phyloP scores from a whole-genome alignment of 2,888 invertebrate species.

The Lasioglossum leucozonium region DNA sequence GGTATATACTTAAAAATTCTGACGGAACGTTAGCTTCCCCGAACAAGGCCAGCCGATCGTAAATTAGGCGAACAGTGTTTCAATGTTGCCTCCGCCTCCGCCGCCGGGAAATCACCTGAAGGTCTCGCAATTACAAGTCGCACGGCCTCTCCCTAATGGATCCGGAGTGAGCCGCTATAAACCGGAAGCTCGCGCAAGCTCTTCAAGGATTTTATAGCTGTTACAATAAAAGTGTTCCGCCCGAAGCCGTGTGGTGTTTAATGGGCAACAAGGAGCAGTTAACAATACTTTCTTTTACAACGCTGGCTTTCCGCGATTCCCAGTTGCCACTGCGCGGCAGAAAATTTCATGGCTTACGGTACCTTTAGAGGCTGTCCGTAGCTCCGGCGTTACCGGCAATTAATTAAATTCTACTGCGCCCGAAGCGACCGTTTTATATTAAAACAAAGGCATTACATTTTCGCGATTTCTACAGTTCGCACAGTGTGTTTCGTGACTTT shows the following conservation, averaged over 20 bases:
- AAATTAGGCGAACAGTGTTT: not conserved
- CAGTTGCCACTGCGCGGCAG: not conserved
- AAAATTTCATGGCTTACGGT: not conserved
- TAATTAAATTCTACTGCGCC: not conserved
- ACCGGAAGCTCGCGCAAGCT: conserved; percentile 1
- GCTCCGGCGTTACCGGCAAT: not conserved
- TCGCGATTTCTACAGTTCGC: not conserved
- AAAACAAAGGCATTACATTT: not conserved
- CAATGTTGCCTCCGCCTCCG: not conserved
- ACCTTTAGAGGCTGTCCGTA: not conserved
- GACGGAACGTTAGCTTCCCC: not conserved
- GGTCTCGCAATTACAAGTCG: conserved; percentile 3
- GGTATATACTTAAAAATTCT: not conserved
- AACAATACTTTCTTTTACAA: conserved; percentile 15
- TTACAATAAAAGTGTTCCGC: conserved; percentile 10
- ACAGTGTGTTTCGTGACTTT: not conserved
- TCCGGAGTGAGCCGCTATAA: not conserved
- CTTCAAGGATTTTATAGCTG: conserved; percentile 1
- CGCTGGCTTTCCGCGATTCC: not conserved
- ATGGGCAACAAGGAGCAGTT: conserved; percentile 13
- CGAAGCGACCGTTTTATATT: not conserved
- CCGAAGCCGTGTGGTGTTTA: not conserved
- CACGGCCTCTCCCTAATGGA: not conserved
- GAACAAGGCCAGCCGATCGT: not conserved
- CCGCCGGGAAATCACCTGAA: not conserved